These are phyloP conservation scores for Pachliopta kotzebuea DNA, from an alignment of 2,888 invertebrate genomes.

Conservation along the genomic window DNA sequence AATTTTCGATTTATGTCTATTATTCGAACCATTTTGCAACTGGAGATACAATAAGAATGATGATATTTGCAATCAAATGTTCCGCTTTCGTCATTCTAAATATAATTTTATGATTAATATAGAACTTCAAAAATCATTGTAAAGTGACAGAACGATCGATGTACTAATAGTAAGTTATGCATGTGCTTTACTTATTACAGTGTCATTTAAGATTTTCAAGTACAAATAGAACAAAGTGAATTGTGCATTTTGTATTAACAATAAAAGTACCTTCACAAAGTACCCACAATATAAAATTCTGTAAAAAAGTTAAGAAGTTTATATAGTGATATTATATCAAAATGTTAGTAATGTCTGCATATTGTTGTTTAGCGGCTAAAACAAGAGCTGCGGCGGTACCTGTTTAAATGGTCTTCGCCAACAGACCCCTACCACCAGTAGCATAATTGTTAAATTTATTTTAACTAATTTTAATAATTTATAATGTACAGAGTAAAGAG, in stretches of 20 bases:
- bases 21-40: background rate
- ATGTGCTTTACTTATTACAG: too few species aligned
- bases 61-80: conserved; percentile 3
- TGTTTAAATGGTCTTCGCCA: too few species aligned
- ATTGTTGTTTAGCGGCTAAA: too few species aligned
- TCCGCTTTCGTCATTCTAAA: background rate
- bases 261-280: background rate
- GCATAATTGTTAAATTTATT: background rate
- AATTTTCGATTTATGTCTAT: conserved; percentile 5
- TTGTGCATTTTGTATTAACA: background rate
- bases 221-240: background rate
- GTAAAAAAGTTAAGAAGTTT: too few species aligned
- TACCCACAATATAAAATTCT: background rate
- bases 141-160: background rate
- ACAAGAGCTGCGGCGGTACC: too few species aligned
- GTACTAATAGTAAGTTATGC: too few species aligned
- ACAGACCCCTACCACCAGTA: too few species aligned
- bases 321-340: too few species aligned
- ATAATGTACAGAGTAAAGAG: background rate
- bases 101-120: too few species aligned
- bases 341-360: too few species aligned
- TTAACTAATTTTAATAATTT: background rate
- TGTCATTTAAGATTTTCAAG: background rate
- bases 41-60: conserved; percentile 10
- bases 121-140: background rate